Conservation (phyloP, 2,888 invertebrate species). For the Cosmia pyralina region DNA sequence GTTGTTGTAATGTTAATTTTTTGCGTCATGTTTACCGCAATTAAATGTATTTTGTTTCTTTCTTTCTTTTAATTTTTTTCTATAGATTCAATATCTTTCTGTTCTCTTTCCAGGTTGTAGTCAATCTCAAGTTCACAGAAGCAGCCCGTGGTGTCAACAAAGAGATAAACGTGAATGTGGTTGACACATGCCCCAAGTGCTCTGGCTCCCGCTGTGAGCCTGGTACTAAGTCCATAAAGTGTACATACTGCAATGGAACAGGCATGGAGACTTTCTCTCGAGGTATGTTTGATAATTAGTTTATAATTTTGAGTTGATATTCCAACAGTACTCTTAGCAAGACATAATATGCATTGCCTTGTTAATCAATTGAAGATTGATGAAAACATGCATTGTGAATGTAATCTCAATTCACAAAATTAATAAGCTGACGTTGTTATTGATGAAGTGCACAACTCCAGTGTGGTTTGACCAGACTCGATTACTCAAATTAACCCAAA, state of each 20-base stretch:
- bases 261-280: slow-evolving; percentile 98
- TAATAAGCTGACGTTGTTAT: too few species aligned
- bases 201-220: slow-evolving; percentile 95
- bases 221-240: slow-evolving; percentile 97
- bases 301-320: background rate
- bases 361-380: background rate
- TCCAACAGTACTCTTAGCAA: background rate
- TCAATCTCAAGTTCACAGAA: slow-evolving; percentile 97
- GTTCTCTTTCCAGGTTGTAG: slow-evolving; percentile 91
- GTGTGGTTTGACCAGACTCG: too few species aligned
- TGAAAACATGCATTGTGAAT: background rate
- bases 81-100: background rate
- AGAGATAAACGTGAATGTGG: slow-evolving; percentile 96
- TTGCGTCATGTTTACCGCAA: too few species aligned
- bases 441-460: too few species aligned
- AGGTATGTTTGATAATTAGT: slow-evolving; percentile 75
- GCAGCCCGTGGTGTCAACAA: slow-evolving; percentile 99
- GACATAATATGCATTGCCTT: background rate
- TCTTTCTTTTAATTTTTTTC: background rate
- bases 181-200: slow-evolving; percentile 98
- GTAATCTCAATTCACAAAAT: background rate
- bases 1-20: too few species aligned
- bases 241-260: slow-evolving; percentile 98
- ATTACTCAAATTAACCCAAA: too few species aligned
- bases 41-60: too few species aligned